Conservation (phyloP, 2,113 vertebrate genomes). For the Cepphus grylle region DNA sequence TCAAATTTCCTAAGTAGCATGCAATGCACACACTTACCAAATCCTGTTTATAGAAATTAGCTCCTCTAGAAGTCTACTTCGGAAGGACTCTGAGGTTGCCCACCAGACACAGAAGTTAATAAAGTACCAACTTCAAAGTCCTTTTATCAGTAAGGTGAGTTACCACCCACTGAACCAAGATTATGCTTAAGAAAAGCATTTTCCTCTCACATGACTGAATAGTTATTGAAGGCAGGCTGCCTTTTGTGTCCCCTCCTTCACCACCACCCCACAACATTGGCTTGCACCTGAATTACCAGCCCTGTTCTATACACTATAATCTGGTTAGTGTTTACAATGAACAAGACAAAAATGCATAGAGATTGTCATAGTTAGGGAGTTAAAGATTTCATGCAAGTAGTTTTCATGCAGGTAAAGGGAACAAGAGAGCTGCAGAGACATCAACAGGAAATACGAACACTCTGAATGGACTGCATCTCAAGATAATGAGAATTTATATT, state of each 20-base stretch:
- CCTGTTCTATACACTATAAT: not conserved
- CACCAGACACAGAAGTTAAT: not conserved
- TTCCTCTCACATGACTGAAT: not conserved
- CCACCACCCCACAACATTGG: not conserved
- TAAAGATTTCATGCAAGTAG: not conserved
- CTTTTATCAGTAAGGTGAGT: not conserved
- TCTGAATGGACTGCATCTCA: not conserved
- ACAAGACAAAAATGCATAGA: not conserved
- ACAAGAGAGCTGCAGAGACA: not conserved
- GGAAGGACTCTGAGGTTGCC: not conserved
- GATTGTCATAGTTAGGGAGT: not conserved
- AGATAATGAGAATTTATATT: not conserved
- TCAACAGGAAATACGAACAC: not conserved
- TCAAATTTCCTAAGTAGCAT: slow-evolving; percentile 10
- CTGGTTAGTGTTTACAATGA: not conserved
- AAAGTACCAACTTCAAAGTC: not conserved
- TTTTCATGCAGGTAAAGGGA: not conserved
- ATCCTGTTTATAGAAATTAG: not conserved
- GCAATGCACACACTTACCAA: not conserved
- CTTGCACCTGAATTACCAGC: not conserved
- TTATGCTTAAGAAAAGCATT: not conserved
- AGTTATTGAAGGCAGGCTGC: not conserved
- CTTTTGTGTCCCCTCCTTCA: not conserved
- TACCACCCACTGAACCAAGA: not conserved
- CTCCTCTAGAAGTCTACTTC: not conserved